Evolutionary conservation across 2,797 vertebrate species (phyloP).

Genomic region (Anguilla marmorata): DNA sequence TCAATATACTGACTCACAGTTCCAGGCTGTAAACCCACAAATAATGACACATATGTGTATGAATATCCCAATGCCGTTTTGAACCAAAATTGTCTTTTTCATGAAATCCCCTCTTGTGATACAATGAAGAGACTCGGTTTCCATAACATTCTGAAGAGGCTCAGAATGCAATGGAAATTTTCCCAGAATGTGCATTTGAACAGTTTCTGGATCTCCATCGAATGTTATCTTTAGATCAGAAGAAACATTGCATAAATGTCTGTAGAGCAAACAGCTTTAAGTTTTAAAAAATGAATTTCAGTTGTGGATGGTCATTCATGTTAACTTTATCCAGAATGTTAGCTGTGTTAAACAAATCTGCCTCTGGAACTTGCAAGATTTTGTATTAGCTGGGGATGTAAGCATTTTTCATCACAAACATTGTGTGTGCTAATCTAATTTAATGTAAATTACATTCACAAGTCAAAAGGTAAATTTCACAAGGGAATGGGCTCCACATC

Average conservation of each 20-base stretch:
- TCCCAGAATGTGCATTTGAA: no score
- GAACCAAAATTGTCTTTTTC: not conserved
- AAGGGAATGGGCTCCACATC: not conserved
- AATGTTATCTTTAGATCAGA: no score
- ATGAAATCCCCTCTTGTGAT: not conserved
- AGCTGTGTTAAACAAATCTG: no score
- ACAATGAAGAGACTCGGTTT: not conserved
- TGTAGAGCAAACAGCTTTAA: no score
- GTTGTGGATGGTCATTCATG: no score
- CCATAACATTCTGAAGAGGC: no score
- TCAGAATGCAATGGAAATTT: no score
- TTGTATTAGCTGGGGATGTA: not conserved
- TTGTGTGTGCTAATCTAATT: not conserved
- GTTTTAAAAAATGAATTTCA: no score
- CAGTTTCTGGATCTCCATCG: no score
- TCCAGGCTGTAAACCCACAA: not conserved
- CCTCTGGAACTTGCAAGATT: no score
- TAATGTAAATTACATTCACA: not conserved
- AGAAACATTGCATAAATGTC: no score
- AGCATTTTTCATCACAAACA: not conserved
- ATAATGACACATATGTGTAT: not conserved
- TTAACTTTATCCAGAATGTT: no score
- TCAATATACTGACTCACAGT: not conserved
- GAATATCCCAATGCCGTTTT: not conserved
- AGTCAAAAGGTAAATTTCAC: not conserved